Percentiles rank a stretch among this genome's conserved stretches.
These are phyloP conservation scores for Prionace glauca DNA, from an alignment of 2,797 vertebrate species.

Conservation along the genomic window DNA sequence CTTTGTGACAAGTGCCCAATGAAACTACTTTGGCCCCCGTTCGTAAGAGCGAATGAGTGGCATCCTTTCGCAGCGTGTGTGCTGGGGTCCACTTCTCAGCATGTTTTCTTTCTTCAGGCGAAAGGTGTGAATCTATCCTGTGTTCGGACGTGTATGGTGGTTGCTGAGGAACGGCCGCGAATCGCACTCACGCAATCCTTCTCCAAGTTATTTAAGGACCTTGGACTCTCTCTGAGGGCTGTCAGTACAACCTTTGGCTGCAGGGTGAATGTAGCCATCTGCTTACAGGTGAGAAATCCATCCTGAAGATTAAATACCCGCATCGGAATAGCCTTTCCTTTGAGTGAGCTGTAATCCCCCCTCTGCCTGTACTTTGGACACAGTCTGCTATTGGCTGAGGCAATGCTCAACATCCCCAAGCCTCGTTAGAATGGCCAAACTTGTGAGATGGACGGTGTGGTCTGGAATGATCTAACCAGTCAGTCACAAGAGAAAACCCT, in stretches of 20 bases:
- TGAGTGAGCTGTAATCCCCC: neutral
- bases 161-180: slow-evolving; percentile 87
- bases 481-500: neutral
- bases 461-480: neutral
- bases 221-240: slow-evolving; percentile 84
- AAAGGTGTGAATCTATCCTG: slow-evolving; percentile 87
- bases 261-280: slow-evolving; percentile 89
- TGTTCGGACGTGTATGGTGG: slow-evolving; percentile 94
- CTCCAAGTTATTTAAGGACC: slow-evolving; percentile 92
- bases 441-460: neutral
- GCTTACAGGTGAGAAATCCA: slow-evolving; percentile 76
- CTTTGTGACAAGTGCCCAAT: neutral
- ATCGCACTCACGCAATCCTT: slow-evolving; percentile 85
- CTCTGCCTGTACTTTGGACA: neutral
- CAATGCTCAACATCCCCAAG: neutral
- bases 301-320: neutral
- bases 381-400: neutral
- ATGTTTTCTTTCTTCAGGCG: slow-evolving; percentile 49
- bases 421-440: too few relatives aligned
- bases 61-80: neutral
- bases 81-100: neutral
- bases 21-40: neutral
- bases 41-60: neutral
- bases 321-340: neutral
- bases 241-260: slow-evolving; percentile 97